Percentiles rank a stretch among this genome's conserved stretches.
Conservation (phyloP, 2,888 invertebrate genomes). For the Zygogramma bicolorata region DNA sequence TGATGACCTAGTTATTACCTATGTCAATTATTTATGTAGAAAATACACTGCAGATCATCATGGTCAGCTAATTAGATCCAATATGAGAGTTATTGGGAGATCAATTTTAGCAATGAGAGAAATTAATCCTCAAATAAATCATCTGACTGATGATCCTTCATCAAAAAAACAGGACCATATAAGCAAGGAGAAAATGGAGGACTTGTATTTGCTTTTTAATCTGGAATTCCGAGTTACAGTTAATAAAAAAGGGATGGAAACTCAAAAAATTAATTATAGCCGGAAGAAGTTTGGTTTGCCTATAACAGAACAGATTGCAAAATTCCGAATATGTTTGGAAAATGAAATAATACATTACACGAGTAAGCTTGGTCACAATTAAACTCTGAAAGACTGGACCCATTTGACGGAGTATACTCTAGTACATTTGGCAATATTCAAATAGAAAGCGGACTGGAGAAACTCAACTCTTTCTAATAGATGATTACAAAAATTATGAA, state of each 20-base stretch:
- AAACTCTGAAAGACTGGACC: constrained; percentile 2
- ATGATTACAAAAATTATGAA: constrained; percentile 28
- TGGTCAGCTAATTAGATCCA: constrained; percentile 26
- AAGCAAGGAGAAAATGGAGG: constrained; percentile 20
- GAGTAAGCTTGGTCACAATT: background rate
- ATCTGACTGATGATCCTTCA: constrained; percentile 14
- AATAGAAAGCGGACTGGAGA: constrained; percentile 29
- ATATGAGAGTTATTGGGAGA: constrained; percentile 21
- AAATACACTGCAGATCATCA: constrained; percentile 24
- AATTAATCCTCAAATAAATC: constrained; percentile 21
- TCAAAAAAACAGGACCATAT: constrained; percentile 3
- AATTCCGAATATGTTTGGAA: constrained; percentile 22
- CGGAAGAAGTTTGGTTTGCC: background rate
- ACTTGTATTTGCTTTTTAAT: constrained; percentile 20
- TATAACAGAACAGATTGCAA: constrained; percentile 14
- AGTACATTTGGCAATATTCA: constrained; percentile 20
- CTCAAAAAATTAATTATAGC: constrained; percentile 22
- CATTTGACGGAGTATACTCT: constrained; percentile 24
- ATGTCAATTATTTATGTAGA: constrained; percentile 28
- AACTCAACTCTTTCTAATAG: constrained; percentile 25
- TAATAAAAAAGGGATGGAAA: constrained; percentile 21
- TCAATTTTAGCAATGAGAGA: constrained; percentile 19
- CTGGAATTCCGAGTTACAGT: constrained; percentile 28
- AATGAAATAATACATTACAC: constrained; percentile 4
- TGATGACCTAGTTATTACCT: constrained; percentile 17